phyloP scores from a whole-genome alignment of 2,888 invertebrate genomes.

The Leucophenga maculata region DNA sequence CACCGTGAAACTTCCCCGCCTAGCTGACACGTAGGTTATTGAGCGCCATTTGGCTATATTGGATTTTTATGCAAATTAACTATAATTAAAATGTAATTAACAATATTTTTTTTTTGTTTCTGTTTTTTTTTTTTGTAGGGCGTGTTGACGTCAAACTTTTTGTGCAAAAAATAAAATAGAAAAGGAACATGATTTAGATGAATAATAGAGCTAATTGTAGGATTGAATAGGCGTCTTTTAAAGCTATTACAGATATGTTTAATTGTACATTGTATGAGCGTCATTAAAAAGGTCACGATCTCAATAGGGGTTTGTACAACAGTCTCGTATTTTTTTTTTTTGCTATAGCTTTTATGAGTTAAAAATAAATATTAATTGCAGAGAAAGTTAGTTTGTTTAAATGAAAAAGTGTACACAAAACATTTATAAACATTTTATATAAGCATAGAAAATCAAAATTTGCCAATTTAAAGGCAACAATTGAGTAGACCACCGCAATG shows the following conservation, averaged over 20 bases:
- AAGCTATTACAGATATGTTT: no score
- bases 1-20: not conserved
- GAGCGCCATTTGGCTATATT: conserved; percentile 16
- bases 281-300: no score
- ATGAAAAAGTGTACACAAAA: not conserved
- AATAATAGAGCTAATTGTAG: no score
- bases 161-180: no score
- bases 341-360: not conserved
- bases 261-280: no score
- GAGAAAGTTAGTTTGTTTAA: not conserved
- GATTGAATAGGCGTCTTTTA: no score
- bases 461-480: conserved; percentile 1
- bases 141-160: conserved; percentile 5
- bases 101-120: conserved; percentile 11
- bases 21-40: not conserved
- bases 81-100: conserved; percentile 35
- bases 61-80: conserved; percentile 31
- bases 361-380: not conserved
- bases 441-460: not conserved
- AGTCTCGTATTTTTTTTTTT: no score
- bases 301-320: no score
- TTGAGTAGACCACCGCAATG: not conserved
- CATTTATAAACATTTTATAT: not conserved
- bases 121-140: not conserved
- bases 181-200: no score